A percentile compares a stretch with the other conserved stretches of the same genome.
Conservation (phyloP, 2,797 vertebrate species). For the Pseudotriccus pelzelni region DNA sequence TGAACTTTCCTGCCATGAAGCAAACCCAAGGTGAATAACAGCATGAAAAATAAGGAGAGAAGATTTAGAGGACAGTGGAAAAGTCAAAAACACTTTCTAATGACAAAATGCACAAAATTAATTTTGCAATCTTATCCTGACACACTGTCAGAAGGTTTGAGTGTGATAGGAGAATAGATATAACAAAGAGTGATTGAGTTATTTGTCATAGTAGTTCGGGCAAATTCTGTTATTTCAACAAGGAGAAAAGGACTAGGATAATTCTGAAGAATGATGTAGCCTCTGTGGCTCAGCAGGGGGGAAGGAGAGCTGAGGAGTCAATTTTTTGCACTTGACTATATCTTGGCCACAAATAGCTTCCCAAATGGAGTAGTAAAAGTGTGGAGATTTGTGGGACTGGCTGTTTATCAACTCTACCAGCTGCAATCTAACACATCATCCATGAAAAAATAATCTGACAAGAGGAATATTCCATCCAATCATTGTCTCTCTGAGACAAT, state of each 20-base stretch:
- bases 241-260: background rate
- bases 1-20: background rate
- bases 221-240: background rate
- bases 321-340: background rate
- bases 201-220: background rate
- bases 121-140: background rate
- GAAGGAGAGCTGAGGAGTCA: background rate
- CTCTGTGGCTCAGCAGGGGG: fast-evolving
- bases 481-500: background rate
- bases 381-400: background rate
- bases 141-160: background rate
- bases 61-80: background rate
- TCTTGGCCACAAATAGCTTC: background rate
- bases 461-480: background rate
- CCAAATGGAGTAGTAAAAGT: background rate
- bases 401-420: background rate
- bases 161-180: background rate
- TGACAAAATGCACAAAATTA: background rate
- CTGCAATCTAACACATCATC: background rate
- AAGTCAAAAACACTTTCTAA: background rate
- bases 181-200: background rate
- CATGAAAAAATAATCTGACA: background rate
- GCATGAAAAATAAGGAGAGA: background rate
- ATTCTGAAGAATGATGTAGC: background rate
- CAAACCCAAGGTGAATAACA: background rate